Conservation (phyloP, 2,113 vertebrate species). For the Hyaena hyaena region DNA sequence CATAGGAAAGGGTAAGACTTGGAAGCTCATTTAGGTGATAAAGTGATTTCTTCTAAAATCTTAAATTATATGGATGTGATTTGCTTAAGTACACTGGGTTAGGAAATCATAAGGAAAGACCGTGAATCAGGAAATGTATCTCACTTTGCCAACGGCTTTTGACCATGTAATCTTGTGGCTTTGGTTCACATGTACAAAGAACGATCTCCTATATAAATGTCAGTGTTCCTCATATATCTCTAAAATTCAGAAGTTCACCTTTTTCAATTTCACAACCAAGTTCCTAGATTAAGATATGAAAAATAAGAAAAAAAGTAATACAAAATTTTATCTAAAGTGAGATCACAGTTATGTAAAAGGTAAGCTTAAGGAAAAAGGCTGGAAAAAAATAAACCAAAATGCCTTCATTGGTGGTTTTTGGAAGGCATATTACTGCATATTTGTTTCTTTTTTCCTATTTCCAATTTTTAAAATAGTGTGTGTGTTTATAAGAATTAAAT, state of each 20-base stretch:
- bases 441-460: neutral
- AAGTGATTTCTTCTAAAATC: neutral
- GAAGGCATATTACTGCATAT: neutral
- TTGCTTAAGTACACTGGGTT: neutral
- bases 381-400: neutral
- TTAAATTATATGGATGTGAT: neutral
- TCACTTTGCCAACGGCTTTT: neutral
- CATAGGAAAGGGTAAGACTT: neutral
- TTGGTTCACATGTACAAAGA: neutral
- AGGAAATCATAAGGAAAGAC: neutral
- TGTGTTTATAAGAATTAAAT: conserved; percentile 7
- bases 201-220: neutral
- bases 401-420: neutral
- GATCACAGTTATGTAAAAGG: neutral
- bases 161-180: neutral
- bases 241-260: neutral
- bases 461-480: neutral
- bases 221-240: neutral
- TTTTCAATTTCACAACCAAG: neutral
- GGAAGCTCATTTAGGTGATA: neutral
- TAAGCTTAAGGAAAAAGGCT: conserved; percentile 17
- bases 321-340: neutral
- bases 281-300: neutral
- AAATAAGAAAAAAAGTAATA: neutral
- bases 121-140: neutral